Conservation (phyloP, 2,888 invertebrate species). For the Phoenoteleia sp. region DNA sequence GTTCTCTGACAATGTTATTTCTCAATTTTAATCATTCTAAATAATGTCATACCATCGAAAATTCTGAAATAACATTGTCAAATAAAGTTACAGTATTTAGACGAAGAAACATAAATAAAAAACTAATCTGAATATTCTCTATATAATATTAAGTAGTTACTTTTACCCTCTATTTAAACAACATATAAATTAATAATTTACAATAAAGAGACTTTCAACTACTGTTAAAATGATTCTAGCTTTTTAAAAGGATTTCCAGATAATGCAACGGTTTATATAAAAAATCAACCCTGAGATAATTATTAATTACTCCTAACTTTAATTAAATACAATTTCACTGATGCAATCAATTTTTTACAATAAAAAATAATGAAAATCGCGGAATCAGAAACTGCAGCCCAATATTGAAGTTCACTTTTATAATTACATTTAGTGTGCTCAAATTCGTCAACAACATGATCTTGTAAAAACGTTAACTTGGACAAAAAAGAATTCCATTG, state of each 20-base stretch:
- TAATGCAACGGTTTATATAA: conserved; percentile 11
- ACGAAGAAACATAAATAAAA: conserved; percentile 8
- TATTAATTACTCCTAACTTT: background rate
- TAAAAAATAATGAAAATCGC: conserved; percentile 18
- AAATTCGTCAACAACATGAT: conserved; percentile 45
- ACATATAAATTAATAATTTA: background rate
- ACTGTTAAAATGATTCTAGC: conserved; percentile 5
- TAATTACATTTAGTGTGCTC: conserved; percentile 30
- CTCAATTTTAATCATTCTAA: no score
- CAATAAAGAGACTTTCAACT: background rate
- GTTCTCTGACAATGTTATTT: background rate
- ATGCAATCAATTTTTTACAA: conserved; percentile 64
- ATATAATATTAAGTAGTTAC: background rate
- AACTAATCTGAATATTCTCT: background rate
- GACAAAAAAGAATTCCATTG: conserved; percentile 8
- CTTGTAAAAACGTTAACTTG: no score
- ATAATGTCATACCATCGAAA: no score
- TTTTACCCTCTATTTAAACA: background rate
- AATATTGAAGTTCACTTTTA: conserved; percentile 40
- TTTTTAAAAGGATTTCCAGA: conserved; percentile 27
- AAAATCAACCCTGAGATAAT: conserved; percentile 18
- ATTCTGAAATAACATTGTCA: conserved; percentile 27
- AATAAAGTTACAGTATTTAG: conserved; percentile 21
- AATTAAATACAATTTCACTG: conserved; percentile 35
- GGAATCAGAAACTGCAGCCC: conserved; percentile 45